phyloP scores from a whole-genome alignment of 2,888 invertebrate species.

The Augiades crinisus region DNA sequence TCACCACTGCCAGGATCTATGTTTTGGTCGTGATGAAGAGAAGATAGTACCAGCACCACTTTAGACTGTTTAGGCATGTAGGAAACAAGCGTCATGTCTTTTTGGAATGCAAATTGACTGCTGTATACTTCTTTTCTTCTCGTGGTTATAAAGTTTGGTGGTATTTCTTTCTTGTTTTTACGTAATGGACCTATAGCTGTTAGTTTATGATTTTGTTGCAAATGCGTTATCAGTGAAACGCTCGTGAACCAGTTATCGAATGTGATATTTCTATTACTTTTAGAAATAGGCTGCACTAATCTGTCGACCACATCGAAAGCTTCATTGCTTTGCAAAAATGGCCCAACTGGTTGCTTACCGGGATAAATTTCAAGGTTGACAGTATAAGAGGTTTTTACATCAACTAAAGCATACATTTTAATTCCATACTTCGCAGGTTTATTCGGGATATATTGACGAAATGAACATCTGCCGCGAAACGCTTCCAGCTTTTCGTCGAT shows the following conservation, averaged over 20 bases:
- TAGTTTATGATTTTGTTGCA: slow-evolving; percentile 32
- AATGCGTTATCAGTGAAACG: slow-evolving; percentile 35
- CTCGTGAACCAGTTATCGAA: slow-evolving; percentile 41
- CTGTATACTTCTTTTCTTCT: slow-evolving; percentile 26
- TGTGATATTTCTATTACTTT: slow-evolving; percentile 39
- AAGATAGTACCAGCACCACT: slow-evolving; percentile 7
- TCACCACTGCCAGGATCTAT: slow-evolving; percentile 8
- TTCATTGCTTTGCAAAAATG: slow-evolving; percentile 36
- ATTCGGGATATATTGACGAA: slow-evolving; percentile 41
- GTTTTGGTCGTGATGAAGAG: slow-evolving; percentile 3
- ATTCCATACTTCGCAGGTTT: slow-evolving; percentile 32
- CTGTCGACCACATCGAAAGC: slow-evolving; percentile 38
- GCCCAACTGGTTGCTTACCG: slow-evolving; percentile 39
- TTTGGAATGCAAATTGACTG: slow-evolving; percentile 29
- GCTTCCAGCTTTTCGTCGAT: slow-evolving; percentile 2
- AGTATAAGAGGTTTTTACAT: slow-evolving; percentile 27
- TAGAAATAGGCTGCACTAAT: slow-evolving; percentile 38
- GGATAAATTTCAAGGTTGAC: slow-evolving; percentile 37
- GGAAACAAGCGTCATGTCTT: slow-evolving; percentile 31
- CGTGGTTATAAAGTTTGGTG: slow-evolving; percentile 29
- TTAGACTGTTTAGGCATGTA: slow-evolving; percentile 37
- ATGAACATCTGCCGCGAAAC: slow-evolving; percentile 6
- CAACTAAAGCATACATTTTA: slow-evolving; percentile 34
- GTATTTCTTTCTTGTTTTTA: slow-evolving; percentile 33
- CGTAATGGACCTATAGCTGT: slow-evolving; percentile 33